Evolutionary conservation across 2,797 vertebrate genomes (phyloP).

Genomic region (Sebastes taczanowskii): DNA sequence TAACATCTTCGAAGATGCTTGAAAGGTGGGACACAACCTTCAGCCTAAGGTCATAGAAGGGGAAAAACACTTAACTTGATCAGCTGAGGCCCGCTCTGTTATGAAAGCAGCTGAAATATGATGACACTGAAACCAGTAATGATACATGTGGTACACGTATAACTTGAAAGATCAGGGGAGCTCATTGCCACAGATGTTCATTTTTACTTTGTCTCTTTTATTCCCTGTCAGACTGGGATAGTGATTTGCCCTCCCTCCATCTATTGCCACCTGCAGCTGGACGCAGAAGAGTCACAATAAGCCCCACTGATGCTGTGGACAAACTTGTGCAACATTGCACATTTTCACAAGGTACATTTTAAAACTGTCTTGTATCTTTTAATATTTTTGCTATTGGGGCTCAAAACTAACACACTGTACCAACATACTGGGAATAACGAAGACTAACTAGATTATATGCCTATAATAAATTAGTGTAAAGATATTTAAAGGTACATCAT

Average conservation of each 20-base stretch:
- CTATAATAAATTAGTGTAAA: not conserved
- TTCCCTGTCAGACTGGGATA: not conserved
- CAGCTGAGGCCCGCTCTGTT: not conserved
- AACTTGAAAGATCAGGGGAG: not conserved
- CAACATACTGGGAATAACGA: not conserved
- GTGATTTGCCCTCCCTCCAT: not conserved
- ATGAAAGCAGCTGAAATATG: not conserved
- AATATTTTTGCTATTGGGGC: not conserved
- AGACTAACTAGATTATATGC: not conserved
- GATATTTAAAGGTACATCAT: not conserved
- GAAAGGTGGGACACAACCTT: not conserved
- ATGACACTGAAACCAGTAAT: not conserved
- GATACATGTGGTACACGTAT: not conserved
- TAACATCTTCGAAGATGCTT: not conserved
- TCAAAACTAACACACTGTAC: not conserved
- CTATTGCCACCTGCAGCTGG: not conserved
- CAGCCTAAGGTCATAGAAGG: not conserved
- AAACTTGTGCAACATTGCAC: not conserved
- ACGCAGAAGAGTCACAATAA: not conserved
- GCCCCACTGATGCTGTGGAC: not conserved
- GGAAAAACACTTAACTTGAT: not conserved
- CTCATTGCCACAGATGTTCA: not conserved
- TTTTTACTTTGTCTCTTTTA: not conserved
- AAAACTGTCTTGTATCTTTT: not conserved
- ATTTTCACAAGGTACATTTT: not conserved